phyloP scores from a whole-genome alignment of 2,113 vertebrate species.

The Lepisosteus oculatus region DNA sequence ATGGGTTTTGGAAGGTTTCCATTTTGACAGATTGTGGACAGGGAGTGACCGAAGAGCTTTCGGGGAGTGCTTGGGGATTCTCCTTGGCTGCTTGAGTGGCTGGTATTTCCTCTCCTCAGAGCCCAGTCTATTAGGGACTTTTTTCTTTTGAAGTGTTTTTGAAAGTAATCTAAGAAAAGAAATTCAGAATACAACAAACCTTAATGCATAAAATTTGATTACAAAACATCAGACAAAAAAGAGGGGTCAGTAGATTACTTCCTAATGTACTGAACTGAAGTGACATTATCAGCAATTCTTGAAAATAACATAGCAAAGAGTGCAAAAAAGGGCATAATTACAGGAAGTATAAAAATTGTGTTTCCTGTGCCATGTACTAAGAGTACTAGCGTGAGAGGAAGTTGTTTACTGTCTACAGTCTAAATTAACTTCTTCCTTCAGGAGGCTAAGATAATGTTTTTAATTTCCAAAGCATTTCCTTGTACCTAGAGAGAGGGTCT shows the following conservation, averaged over 20 bases:
- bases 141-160: constrained; percentile 64
- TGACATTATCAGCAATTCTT: not conserved
- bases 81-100: constrained; percentile 35
- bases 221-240: too few relatives aligned
- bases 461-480: constrained; percentile 2
- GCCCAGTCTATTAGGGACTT: constrained; percentile 74
- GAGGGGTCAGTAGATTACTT: too few relatives aligned
- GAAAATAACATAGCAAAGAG: too few relatives aligned
- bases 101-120: constrained; percentile 56
- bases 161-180: constrained; percentile 46
- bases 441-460: constrained; percentile 4
- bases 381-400: constrained; percentile 29
- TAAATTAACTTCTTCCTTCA: constrained; percentile 18
- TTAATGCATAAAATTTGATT: too few relatives aligned
- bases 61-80: constrained; percentile 50
- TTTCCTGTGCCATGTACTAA: constrained; percentile 8
- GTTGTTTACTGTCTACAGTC: constrained; percentile 22
- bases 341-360: constrained; percentile 11
- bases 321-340: constrained; percentile 15
- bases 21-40: constrained; percentile 63
- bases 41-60: constrained; percentile 65
- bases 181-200: too few relatives aligned
- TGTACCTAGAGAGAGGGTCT: not conserved
- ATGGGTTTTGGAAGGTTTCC: constrained; percentile 70
- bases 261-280: not conserved